Base-by-base conservation (phyloP, 2,797 vertebrate genomes). In the Streptopelia turtur region DNA sequence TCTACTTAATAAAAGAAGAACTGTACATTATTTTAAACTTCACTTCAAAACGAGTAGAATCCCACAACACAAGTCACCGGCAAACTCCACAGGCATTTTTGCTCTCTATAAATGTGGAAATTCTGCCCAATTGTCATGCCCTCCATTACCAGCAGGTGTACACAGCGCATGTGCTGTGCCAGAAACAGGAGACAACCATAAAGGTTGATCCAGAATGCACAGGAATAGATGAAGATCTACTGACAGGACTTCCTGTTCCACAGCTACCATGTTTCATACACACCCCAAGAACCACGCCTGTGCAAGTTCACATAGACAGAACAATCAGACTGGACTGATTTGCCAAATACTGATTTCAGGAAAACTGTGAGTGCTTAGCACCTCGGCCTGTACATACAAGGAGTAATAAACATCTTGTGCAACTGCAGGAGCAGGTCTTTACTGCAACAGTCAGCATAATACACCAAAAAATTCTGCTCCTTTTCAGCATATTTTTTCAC, bases 401-500 rank as follows among this genome's bases (percentile, higher is more conserved):
- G 24, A 87, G 43, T 12, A 87, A 76, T 21, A 72, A 75, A 70
- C 27, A 50, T 31, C 45, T 60, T 10, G 8, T 22, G 57, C 86
- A 92, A 74, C 77, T 93, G 77, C 81, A 92, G 83, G 35, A 89
- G 59, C 55, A 65, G 30, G 21, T 30, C 30, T 61, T n/a, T 84
- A 87, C 43, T 91, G 71, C 82, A 82, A 45, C 23, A 78, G 20
- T 75, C 86, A 87, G 56, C 68, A 74, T 21, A 76, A 76, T 21
- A 57, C 69, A 87, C 77, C 5, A 60, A 75, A 90, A 70, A 15
- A 55, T 56, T 74, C 68, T 82, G 33, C 28, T 83, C 35, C 18
- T 94, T 64, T 72, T 65, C 68, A 88, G 59, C 28, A 1, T 16
- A 43, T 23, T 50, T 70, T 37, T 87, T 77, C n/a, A 70, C 50